A percentile compares a stretch with the other conserved stretches of the same genome.
Conservation (phyloP, 2,113 vertebrate species). For the Anser brachyrhynchus region DNA sequence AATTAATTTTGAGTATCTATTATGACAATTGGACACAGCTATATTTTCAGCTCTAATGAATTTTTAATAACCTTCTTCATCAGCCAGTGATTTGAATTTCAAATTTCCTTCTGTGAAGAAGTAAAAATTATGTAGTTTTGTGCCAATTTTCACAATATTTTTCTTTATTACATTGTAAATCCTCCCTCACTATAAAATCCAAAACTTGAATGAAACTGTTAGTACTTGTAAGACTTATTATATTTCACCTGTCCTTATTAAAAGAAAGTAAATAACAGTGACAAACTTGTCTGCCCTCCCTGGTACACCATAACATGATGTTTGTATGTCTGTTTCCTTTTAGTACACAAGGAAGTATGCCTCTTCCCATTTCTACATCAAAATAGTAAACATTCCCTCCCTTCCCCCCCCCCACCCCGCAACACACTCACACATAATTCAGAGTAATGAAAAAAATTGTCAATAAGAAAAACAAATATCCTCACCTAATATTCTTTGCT, state of each 20-base stretch:
- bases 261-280: slow-evolving; percentile 8
- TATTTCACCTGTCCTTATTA: slow-evolving; percentile 13
- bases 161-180: slow-evolving; percentile 58
- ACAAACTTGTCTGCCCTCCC: neutral
- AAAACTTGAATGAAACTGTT: slow-evolving; percentile 55
- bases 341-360: rapidly evolving
- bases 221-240: slow-evolving; percentile 11
- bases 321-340: neutral
- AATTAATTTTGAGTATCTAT: slow-evolving; percentile 75
- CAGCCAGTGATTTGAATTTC: slow-evolving; percentile 77
- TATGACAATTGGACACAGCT: slow-evolving; percentile 73
- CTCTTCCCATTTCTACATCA: neutral
- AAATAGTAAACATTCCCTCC: neutral
- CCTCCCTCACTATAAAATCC: slow-evolving; percentile 54
- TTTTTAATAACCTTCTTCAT: slow-evolving; percentile 79
- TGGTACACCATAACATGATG: neutral
- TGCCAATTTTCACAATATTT: slow-evolving; percentile 60
- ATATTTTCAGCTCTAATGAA: slow-evolving; percentile 76
- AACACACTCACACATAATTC: neutral
- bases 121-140: slow-evolving; percentile 64
- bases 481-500: neutral
- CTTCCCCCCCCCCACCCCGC: neutral
- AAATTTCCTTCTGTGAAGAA: slow-evolving; percentile 71
- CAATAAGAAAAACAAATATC: neutral
- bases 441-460: neutral